Conservation (phyloP, 1,140 invertebrate species). For the Mizuhopecten yessoensis region DNA sequence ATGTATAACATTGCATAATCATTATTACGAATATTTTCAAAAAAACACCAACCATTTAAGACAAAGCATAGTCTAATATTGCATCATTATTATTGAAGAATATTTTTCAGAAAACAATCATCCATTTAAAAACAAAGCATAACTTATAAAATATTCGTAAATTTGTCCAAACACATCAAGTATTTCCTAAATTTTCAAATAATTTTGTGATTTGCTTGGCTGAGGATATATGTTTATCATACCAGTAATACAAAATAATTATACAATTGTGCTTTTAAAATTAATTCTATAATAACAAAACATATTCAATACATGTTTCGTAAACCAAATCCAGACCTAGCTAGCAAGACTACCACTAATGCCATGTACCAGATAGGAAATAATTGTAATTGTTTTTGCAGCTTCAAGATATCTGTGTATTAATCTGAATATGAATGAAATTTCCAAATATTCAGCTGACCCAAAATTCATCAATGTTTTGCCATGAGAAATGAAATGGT, state of each 20-base stretch:
- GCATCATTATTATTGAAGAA: too few relatives aligned
- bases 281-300: neutral
- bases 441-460: neutral
- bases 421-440: neutral
- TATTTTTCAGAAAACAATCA: neutral
- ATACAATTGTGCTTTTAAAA: neutral
- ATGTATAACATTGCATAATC: neutral
- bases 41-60: neutral
- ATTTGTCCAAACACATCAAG: neutral
- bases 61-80: neutral
- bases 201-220: neutral
- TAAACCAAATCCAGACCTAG: neutral
- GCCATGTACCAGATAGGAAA: neutral
- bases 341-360: neutral
- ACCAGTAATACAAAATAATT: neutral
- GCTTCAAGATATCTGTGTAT: neutral
- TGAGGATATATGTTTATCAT: neutral
- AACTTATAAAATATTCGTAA: neutral
- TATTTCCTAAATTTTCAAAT: neutral
- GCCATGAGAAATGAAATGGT: neutral
- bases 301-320: neutral
- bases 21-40: too few relatives aligned
- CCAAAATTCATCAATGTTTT: neutral
- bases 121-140: neutral
- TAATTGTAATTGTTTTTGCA: neutral